phyloP scores from a whole-genome alignment of 2,888 invertebrate species.

The Pyrgus malvae region DNA sequence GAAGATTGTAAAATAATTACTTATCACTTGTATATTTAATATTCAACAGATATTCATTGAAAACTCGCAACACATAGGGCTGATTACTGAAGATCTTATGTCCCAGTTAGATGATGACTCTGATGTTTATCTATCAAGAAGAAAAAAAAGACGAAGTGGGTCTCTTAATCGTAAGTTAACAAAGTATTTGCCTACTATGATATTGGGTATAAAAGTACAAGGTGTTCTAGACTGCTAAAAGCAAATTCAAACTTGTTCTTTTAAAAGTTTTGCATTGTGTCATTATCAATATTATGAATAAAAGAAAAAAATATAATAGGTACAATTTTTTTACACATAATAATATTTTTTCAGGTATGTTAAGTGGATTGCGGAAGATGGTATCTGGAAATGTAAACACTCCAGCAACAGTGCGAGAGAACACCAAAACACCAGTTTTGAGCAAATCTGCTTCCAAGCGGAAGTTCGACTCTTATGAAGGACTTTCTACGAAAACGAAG shows the following conservation, averaged over 20 bases:
- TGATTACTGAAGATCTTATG: slow-evolving; percentile 84
- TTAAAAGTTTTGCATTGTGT: too few species aligned
- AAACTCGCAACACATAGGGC: slow-evolving; percentile 88
- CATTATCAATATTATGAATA: too few species aligned
- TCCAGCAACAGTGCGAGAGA: slow-evolving; percentile 67
- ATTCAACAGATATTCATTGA: slow-evolving; percentile 90
- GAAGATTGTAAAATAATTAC: too few species aligned
- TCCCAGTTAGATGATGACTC: slow-evolving; percentile 74
- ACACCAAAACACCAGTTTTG: slow-evolving; percentile 79
- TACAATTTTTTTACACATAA: too few species aligned
- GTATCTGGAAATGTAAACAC: slow-evolving; percentile 85
- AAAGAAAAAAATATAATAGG: too few species aligned
- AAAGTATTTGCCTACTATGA: slow-evolving; percentile 3
- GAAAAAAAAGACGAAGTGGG: slow-evolving; percentile 92
- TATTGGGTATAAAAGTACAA: background rate
- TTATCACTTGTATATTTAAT: too few species aligned
- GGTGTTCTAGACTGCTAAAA: too few species aligned
- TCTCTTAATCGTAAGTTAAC: slow-evolving; percentile 88
- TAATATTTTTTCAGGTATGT: slow-evolving; percentile 81
- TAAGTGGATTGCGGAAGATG: slow-evolving; percentile 89
- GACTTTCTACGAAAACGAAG: slow-evolving; percentile 86
- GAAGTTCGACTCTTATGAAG: slow-evolving; percentile 81
- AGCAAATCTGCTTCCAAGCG: slow-evolving; percentile 85
- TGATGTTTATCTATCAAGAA: slow-evolving; percentile 77
- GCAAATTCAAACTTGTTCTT: too few species aligned